A percentile compares a stretch with the other conserved stretches of the same genome.
Evolutionary conservation across 2,113 vertebrate genomes (phyloP).

Genomic region (Sapayoa aenigma): DNA sequence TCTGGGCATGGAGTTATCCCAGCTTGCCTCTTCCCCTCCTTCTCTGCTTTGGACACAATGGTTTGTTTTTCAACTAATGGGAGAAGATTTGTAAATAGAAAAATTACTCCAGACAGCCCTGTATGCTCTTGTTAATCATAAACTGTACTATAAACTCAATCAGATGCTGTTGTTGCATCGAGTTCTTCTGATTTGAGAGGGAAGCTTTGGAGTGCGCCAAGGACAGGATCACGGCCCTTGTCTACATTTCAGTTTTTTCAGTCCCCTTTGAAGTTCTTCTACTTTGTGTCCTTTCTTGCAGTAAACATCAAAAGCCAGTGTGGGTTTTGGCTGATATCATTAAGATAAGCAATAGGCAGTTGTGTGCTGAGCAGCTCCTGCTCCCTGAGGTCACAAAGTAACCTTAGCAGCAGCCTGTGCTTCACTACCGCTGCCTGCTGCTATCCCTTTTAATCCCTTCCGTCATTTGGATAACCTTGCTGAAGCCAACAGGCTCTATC

Average conservation of each 20-base stretch:
- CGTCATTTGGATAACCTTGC: slow-evolving; percentile 14
- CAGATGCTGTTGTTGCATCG: not conserved
- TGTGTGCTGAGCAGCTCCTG: not conserved
- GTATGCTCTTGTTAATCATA: not conserved
- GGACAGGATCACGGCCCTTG: not conserved
- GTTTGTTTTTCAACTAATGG: not conserved
- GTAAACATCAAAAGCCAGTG: not conserved
- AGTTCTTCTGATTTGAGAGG: not conserved
- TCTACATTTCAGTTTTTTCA: not conserved
- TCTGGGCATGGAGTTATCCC: not conserved
- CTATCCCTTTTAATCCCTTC: slow-evolving; percentile 1
- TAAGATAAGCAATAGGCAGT: not conserved
- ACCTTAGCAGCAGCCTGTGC: not conserved
- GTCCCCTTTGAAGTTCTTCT: not conserved
- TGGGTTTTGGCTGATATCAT: not conserved
- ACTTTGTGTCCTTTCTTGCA: not conserved
- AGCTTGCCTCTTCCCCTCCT: not conserved
- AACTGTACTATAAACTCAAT: not conserved
- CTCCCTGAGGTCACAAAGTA: not conserved
- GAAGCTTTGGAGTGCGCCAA: not conserved
- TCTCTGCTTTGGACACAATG: not conserved
- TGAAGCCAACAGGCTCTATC: not conserved
- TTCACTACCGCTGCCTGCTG: not conserved
- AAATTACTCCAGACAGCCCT: not conserved
- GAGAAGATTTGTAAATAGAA: not conserved